Conservation (phyloP, 1,140 invertebrate species). For the Drosophila bocqueti region DNA sequence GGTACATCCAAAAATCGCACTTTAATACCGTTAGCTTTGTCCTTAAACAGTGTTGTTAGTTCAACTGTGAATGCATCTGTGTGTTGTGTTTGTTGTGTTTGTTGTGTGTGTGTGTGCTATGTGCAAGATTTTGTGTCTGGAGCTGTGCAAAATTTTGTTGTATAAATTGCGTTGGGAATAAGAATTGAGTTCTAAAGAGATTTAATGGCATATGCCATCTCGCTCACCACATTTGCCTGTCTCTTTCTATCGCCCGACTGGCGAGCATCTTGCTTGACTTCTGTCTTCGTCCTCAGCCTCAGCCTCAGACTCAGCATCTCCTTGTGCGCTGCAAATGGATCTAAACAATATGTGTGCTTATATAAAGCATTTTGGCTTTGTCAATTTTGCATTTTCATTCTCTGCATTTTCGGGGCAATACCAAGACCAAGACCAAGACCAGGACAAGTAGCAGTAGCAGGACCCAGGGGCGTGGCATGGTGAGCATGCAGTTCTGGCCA, state of each 20-base stretch:
- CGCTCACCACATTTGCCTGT: conserved; percentile 14
- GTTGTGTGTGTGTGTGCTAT: conserved; percentile 14
- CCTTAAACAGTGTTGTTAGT: conserved; percentile 13
- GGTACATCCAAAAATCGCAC: conserved; percentile 5
- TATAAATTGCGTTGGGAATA: conserved; percentile 84
- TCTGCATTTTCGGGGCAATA: conserved; percentile 8
- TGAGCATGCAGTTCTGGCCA: conserved; percentile 30
- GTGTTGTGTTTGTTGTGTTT: conserved; percentile 5
- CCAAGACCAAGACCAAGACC: neutral
- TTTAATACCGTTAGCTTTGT: conserved; percentile 3
- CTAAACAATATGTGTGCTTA: conserved; percentile 55
- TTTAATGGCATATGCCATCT: conserved; percentile 75
- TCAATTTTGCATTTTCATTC: conserved; percentile 75
- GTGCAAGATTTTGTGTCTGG: conserved; percentile 36
- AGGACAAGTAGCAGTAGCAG: neutral
- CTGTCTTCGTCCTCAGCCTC: neutral
- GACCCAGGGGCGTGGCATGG: conserved; percentile 1
- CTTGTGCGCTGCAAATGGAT: conserved; percentile 36
- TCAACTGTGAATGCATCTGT: conserved; percentile 12
- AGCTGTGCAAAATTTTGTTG: conserved; percentile 73
- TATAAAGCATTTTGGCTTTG: conserved; percentile 77
- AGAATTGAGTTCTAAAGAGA: conserved; percentile 84
- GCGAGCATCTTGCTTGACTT: conserved; percentile 46
- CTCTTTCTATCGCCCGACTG: conserved; percentile 10
- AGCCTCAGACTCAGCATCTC: neutral